Conservation (phyloP, 2,888 invertebrate genomes). For the Amiota mariae region DNA sequence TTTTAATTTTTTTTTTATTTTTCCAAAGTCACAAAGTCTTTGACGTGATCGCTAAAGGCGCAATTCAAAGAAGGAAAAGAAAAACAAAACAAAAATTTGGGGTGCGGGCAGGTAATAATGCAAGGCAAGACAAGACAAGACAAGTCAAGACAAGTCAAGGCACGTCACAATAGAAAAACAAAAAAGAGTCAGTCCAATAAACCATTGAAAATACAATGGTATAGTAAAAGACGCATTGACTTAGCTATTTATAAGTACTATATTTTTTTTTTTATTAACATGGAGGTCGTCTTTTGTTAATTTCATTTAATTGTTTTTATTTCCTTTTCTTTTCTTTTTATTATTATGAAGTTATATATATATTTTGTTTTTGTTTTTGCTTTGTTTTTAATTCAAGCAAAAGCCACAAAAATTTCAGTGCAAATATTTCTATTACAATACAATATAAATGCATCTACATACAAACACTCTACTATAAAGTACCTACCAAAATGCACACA, state of each 20-base stretch:
- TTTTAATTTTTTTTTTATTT: conserved; percentile 34
- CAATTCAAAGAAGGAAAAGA: conserved; percentile 51
- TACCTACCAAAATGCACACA: not conserved
- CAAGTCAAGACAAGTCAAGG: too few species aligned
- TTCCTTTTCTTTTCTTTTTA: conserved; percentile 12
- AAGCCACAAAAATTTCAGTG: conserved; percentile 13
- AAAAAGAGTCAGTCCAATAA: conserved; percentile 3
- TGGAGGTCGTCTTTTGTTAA: conserved; percentile 37
- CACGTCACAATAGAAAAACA: not conserved
- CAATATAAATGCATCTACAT: not conserved
- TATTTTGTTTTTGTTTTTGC: not conserved
- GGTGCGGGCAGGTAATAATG: too few species aligned
- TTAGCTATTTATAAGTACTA: not conserved
- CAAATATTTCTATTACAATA: conserved; percentile 27
- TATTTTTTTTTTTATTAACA: not conserved
- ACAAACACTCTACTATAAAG: too few species aligned
- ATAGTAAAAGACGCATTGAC: conserved; percentile 8
- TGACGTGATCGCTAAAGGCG: conserved; percentile 70
- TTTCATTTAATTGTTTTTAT: conserved; percentile 22
- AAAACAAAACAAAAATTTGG: too few species aligned
- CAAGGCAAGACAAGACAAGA: too few species aligned
- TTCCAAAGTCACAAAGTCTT: conserved; percentile 54
- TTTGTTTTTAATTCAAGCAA: not conserved
- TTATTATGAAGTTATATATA: not conserved
- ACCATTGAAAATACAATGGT: not conserved